These are phyloP conservation scores for Nestor notabilis DNA, from an alignment of 2,113 vertebrate genomes.

Conservation along the genomic window DNA sequence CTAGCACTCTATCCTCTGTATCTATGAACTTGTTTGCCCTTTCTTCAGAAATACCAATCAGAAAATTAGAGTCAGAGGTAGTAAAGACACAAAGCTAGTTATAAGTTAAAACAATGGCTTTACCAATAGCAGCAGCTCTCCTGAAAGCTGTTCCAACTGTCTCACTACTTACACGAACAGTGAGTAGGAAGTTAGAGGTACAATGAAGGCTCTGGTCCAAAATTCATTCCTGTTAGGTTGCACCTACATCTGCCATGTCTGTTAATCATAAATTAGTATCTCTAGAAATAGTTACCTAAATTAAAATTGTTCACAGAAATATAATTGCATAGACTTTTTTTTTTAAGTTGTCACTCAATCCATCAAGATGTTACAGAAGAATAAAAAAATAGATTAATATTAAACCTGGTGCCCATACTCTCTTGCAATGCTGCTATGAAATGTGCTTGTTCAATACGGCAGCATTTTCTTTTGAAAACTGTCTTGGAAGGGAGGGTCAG, in stretches of 20 bases:
- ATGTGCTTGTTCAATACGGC: accelerated
- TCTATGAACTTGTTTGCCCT: background rate
- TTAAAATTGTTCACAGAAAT: background rate
- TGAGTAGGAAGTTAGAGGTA: background rate
- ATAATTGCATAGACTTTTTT: background rate
- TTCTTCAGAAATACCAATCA: background rate
- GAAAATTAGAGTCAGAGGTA: background rate
- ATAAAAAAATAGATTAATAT: background rate
- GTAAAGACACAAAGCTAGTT: background rate
- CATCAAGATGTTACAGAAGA: background rate
- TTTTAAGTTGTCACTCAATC: background rate
- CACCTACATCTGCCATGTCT: background rate
- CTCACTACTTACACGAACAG: background rate
- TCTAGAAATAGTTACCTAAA: background rate
- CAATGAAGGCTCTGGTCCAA: background rate
- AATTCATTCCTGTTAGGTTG: background rate
- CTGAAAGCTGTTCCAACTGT: background rate
- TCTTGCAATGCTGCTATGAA: background rate
- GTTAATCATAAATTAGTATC: background rate
- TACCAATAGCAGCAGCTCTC: background rate
- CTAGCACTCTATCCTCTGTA: background rate
- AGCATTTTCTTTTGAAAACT: background rate
- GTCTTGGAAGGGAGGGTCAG: background rate
- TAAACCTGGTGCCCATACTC: background rate
- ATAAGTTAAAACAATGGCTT: background rate